These are phyloP conservation scores for Gordius sp. DNA, from an alignment of 2,888 invertebrate species.

Conservation along the genomic window DNA sequence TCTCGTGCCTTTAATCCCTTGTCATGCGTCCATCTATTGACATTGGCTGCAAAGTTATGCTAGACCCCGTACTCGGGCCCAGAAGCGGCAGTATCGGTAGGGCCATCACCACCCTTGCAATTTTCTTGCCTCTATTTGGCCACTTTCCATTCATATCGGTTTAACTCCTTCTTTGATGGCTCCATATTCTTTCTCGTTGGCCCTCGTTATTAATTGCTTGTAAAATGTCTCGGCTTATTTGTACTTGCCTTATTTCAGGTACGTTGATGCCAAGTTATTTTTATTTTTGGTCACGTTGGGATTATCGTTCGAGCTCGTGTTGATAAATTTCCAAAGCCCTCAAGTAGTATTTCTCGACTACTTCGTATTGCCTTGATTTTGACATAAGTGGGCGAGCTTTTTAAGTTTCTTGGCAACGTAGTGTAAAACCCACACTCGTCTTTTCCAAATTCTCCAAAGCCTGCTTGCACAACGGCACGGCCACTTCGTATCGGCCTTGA, in stretches of 20 bases:
- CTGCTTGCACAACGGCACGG: slow-evolving; percentile 94
- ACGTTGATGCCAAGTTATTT: slow-evolving; percentile 83
- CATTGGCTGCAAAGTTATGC: no score
- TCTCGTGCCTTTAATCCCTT: no score
- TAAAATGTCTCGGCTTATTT: slow-evolving; percentile 91
- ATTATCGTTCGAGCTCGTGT: slow-evolving; percentile 76
- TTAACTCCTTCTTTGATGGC: no score
- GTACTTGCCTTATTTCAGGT: slow-evolving; percentile 84
- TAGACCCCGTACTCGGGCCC: no score
- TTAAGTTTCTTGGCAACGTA: slow-evolving; percentile 98
- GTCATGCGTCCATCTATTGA: no score
- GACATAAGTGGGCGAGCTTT: slow-evolving; percentile 83
- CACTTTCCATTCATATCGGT: no score
- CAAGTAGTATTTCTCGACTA: slow-evolving; percentile 53
- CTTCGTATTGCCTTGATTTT: slow-evolving; percentile 96
- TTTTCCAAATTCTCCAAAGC: slow-evolving; percentile 94
- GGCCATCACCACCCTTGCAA: no score
- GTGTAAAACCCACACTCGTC: slow-evolving; percentile 87
- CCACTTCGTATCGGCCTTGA: slow-evolving; percentile 92
- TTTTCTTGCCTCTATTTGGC: no score
- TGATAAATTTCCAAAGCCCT: slow-evolving; percentile 91
- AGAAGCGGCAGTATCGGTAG: no score
- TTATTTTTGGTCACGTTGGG: slow-evolving; percentile 97
- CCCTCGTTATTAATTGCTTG: slow-evolving; percentile 59
- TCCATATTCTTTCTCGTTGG: slow-evolving; percentile 73